A percentile compares a stretch with the other conserved stretches of the same genome.
phyloP scores from a whole-genome alignment of 2,888 invertebrate species.

The Noctuana brunneofusca region DNA sequence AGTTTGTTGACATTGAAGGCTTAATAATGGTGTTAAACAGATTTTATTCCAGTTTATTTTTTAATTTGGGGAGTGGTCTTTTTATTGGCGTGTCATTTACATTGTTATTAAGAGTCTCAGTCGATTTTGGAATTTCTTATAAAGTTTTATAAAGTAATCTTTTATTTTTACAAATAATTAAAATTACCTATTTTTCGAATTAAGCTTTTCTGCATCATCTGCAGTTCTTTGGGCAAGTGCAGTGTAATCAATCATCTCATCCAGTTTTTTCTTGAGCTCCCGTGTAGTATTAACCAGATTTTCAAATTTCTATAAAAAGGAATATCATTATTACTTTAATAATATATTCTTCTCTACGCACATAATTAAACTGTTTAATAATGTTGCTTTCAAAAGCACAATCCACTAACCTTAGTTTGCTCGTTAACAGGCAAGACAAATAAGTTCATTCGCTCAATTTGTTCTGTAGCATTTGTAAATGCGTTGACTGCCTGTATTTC shows the following conservation, averaged over 20 bases:
- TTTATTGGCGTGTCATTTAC: too few relatives aligned
- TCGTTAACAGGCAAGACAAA: slow-evolving; percentile 87
- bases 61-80: too few relatives aligned
- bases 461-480: slow-evolving; percentile 81
- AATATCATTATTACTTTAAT: neutral
- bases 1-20: too few relatives aligned
- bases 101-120: too few relatives aligned
- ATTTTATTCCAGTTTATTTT: too few relatives aligned
- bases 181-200: slow-evolving; percentile 78
- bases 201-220: slow-evolving; percentile 81
- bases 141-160: neutral
- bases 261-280: slow-evolving; percentile 85
- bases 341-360: too few relatives aligned
- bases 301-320: slow-evolving; percentile 68
- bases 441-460: slow-evolving; percentile 85
- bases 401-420: slow-evolving; percentile 70
- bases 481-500: slow-evolving; percentile 53
- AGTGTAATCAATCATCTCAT: slow-evolving; percentile 88
- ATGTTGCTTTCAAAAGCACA: neutral
- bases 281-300: slow-evolving; percentile 83
- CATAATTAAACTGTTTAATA: too few relatives aligned
- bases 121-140: too few relatives aligned
- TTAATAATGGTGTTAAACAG: too few relatives aligned
- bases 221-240: slow-evolving; percentile 84
- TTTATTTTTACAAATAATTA: too few relatives aligned